Evolutionary conservation across 2,888 invertebrate species (phyloP).

Genomic region (Anagyrus pseudococci): DNA sequence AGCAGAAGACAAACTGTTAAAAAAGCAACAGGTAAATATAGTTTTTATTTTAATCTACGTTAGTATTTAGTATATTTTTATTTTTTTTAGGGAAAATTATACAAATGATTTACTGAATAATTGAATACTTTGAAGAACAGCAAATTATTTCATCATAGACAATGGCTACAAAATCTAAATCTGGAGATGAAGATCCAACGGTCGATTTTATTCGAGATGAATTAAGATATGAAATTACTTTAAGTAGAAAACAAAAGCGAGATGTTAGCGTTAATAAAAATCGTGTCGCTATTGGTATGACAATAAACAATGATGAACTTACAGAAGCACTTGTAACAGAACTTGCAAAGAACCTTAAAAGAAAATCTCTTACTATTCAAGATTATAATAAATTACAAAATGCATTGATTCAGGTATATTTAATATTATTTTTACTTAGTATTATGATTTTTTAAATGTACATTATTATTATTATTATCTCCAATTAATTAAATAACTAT

Average conservation of each 20-base stretch:
- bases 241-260: constrained; percentile 48
- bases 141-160: too few species aligned
- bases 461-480: neutral
- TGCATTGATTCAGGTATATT: constrained; percentile 53
- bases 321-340: constrained; percentile 43
- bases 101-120: too few species aligned
- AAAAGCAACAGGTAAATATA: too few species aligned
- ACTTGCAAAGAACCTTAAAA: constrained; percentile 47
- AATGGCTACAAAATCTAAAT: too few species aligned
- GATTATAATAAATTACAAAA: constrained; percentile 53
- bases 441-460: constrained; percentile 6
- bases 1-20: too few species aligned
- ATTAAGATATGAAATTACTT: constrained; percentile 42
- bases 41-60: too few species aligned
- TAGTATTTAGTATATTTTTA: too few species aligned
- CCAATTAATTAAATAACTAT: too few species aligned
- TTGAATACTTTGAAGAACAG: too few species aligned
- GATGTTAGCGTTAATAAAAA: constrained; percentile 43
- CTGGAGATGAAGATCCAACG: constrained; percentile 2
- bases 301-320: constrained; percentile 34
- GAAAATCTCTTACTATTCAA: constrained; percentile 44
- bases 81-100: too few species aligned
- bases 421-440: constrained; percentile 5
- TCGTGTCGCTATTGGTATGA: constrained; percentile 48
- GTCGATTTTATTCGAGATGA: constrained; percentile 41